Evolutionary conservation across 2,113 vertebrate species (phyloP), one percentile per base, ranked within the genome.

Genomic region (Sceloporus tristichus): DNA sequence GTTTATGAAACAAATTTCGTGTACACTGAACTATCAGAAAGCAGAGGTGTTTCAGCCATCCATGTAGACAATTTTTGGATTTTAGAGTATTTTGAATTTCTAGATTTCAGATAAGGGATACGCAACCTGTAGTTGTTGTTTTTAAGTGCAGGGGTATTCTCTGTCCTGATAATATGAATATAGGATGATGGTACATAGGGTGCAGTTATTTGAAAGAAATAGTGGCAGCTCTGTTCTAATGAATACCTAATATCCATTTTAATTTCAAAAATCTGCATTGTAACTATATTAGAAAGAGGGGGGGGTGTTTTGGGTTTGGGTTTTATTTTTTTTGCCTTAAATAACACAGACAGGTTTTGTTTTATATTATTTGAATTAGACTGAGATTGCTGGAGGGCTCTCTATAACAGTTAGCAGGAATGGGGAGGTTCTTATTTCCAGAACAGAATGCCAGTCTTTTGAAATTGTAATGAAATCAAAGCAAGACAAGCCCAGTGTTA

Each of bases 381-480:
- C 29, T 83, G 73, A 0, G 38, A 81, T 90, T 92, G 59, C 73
- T 92, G 4, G 88, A 88, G 25, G 4, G 29, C 89, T 92, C 38
- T 4, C 10, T 75, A 65, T 59, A n/a, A 91, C 89, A 92, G 21
- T 56, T 83, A 54, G 59, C 78, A 70, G 0, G 14, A 87, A 79
- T 3, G 88, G 53, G 88, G 21, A 42, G 29, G 54, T n/a, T 71
- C 29, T 9, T 1, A 29, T 90, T 90, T 84, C 84, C 74, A 65
- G 90, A 90, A 85, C 77, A 73, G 56, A 93, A 84, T 0, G 0
- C 9, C 86, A 79, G 7, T 93, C 76, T 93, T 93, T 85, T 87
- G 92, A 89, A 94, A 95, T 66, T 92, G 66, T 85, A 84, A 91
- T 91, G 92, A 91, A 90, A 93, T 93, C 83, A 27, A 2, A 91